A percentile compares a stretch with the other conserved stretches of the same genome.
Conservation (phyloP, 1,140 invertebrate species). For the Ditylenchus dipsaci region DNA sequence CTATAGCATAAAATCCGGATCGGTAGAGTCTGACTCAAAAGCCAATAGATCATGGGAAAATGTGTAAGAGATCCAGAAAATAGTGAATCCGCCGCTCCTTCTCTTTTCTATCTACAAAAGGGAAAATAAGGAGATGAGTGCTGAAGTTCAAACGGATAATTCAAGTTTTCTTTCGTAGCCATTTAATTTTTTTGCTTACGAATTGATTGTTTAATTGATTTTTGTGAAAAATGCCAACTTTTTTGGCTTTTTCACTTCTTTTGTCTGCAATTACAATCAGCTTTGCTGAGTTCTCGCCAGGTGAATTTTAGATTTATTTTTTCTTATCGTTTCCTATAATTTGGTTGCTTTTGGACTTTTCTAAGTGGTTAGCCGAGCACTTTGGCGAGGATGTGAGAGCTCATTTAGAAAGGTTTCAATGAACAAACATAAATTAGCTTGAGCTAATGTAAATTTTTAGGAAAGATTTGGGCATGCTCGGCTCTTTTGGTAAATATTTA, state of each 20-base stretch:
- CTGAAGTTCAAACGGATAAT: not conserved
- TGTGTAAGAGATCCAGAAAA: not conserved
- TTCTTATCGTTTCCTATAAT: not conserved
- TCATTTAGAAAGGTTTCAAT: constrained; percentile 43
- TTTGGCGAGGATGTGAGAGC: constrained; percentile 49
- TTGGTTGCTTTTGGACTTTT: constrained; percentile 35
- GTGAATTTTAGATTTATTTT: too few relatives aligned
- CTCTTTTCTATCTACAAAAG: not conserved
- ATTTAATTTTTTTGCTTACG: not conserved
- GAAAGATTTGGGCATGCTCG: constrained; percentile 42
- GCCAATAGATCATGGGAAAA: not conserved
- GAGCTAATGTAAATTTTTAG: constrained; percentile 16
- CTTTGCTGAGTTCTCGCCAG: not conserved
- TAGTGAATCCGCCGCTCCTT: not conserved
- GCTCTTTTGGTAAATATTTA: constrained; percentile 39
- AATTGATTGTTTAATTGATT: too few relatives aligned
- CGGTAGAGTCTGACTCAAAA: not conserved
- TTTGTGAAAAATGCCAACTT: too few relatives aligned
- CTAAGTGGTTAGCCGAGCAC: constrained; percentile 41
- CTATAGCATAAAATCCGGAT: not conserved
- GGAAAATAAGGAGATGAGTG: not conserved
- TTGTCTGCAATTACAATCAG: too few relatives aligned
- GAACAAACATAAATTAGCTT: not conserved
- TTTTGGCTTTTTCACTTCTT: too few relatives aligned
- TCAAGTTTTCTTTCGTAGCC: not conserved